These are phyloP conservation scores for Hypanus sabinus DNA, from an alignment of 2,113 vertebrate species.

Conservation along the genomic window DNA sequence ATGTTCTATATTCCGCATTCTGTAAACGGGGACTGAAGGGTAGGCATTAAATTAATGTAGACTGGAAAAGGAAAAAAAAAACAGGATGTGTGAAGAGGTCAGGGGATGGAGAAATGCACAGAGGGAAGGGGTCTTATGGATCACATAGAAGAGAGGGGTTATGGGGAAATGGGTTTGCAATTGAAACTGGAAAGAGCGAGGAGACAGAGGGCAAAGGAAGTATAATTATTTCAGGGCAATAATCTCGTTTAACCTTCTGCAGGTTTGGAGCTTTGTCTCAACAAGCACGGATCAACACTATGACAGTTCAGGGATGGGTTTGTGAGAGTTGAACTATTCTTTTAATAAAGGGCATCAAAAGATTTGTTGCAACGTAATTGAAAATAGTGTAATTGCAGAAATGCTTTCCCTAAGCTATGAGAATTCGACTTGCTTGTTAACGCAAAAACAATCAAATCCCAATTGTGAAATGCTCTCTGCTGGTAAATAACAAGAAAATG, in stretches of 20 bases:
- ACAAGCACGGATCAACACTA: not conserved
- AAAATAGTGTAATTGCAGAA: not conserved
- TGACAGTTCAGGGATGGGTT: not conserved
- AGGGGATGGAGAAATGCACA: not conserved
- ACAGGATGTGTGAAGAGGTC: not conserved
- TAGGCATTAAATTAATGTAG: not conserved
- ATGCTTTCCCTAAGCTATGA: not conserved
- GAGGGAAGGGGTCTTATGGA: not conserved
- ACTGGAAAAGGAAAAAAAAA: not conserved
- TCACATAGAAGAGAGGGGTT: not conserved
- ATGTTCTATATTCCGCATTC: too few relatives aligned
- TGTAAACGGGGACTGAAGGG: not conserved
- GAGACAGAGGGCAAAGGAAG: not conserved
- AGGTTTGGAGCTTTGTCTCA: not conserved
- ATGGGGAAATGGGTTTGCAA: not conserved
- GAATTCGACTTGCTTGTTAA: not conserved
- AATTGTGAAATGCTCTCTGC: not conserved
- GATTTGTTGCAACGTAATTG: not conserved
- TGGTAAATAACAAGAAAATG: not conserved
- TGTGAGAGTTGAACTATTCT: not conserved
- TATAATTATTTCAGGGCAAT: not conserved
- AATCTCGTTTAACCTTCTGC: not conserved
- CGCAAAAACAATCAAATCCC: not conserved
- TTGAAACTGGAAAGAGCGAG: not conserved
- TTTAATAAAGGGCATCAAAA: not conserved